Base-by-base conservation (phyloP, 2,797 vertebrate species). In the Neosilurus mollespiculum region DNA sequence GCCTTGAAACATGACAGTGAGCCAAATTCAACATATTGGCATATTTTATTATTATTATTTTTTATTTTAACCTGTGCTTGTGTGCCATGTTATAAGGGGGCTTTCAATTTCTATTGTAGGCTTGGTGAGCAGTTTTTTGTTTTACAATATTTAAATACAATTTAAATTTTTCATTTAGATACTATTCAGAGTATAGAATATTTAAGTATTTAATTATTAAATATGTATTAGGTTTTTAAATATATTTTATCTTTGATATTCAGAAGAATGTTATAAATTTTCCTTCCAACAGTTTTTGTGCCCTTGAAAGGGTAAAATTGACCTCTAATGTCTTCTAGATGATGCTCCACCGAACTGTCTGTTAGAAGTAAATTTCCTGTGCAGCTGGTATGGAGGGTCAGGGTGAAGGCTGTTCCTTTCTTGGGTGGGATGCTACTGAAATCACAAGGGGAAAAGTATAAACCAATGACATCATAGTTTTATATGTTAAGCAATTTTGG, bases 401-500 rank as follows among this genome's bases (percentile, higher is more conserved):
- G 72, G 10, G n/a, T 30, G 15, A 54, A 53, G 69, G 49, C 69
- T 30, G 16, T 34, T 58, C 18, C 54, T 56, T 16, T 75, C 18
- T 58, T 75, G 54, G 72, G 54, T 58, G 72, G 72, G 18, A 75
- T 34, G 34, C 54, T 20, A 58, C 26, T 22, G 54, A 34, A 58
- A 54, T 26, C 18, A 75, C 20, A 54, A 70, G 65, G 51, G 15
- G 54, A 73, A 66, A 76, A 10, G 6, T 2, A 56, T 56, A 54
- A 12, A 3, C 64, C 26, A 66, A 59, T 20, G n/a, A 51, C 24
- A 34, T 59, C 22, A 49, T 71, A 30, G 71, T 61, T 62, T 77
- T 37, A 64, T 30, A 43, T 61, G 37, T 69, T 61, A 20, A 26
- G 49, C 26, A 54, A 54, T 79, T 83, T 83, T 83, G 22, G 58